Conservation (phyloP, 2,888 invertebrate species). For the Xestia ashworthii region DNA sequence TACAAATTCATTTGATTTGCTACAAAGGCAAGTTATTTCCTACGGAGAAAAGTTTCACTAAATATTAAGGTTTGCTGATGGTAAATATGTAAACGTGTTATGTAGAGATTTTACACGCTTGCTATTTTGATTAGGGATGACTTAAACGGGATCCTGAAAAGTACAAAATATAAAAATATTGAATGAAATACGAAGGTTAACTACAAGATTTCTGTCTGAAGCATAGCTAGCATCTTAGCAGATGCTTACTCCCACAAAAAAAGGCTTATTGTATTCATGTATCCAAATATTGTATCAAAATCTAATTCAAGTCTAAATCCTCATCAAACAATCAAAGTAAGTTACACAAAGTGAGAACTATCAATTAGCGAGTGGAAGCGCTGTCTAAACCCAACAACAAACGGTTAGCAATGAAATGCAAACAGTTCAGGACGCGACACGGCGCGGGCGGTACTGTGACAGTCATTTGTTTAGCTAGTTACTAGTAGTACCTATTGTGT, state of each 20-base stretch:
- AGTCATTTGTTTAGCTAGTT: no score
- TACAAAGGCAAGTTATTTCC: no score
- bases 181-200: background rate
- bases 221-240: no score
- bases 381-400: slow-evolving; percentile 52
- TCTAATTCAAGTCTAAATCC: background rate
- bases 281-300: background rate
- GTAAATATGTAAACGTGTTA: background rate
- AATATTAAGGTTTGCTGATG: background rate
- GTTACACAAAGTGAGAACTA: slow-evolving; percentile 26
- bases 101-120: background rate
- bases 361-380: slow-evolving; percentile 34
- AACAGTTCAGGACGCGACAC: slow-evolving; percentile 55
- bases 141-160: no score
- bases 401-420: slow-evolving; percentile 64
- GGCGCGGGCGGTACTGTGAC: background rate
- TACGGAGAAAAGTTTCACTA: background rate
- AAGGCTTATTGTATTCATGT: background rate
- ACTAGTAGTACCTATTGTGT: no score
- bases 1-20: background rate
- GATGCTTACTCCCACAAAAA: no score
- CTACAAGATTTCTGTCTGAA: background rate
- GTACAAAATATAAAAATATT: no score
- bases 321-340: slow-evolving; percentile 14
- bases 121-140: no score